Evolutionary conservation across 2,888 invertebrate species (phyloP).

Genomic region (Leptopterna dolabrata): DNA sequence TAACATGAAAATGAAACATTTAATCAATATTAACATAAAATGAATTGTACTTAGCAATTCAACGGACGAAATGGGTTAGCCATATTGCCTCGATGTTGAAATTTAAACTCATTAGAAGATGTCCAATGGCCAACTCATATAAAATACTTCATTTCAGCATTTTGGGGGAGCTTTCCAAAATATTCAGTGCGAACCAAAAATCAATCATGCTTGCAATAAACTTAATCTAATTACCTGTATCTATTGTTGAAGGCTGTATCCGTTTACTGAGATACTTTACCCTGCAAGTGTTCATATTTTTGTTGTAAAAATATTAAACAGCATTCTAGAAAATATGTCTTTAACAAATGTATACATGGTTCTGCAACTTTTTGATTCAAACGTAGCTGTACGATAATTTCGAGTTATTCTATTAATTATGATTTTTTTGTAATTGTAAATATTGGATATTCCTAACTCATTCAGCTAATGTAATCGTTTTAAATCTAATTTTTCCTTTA

Average conservation of each 20-base stretch:
- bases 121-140: too few relatives aligned
- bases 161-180: neutral
- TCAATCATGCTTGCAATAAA: slow-evolving; percentile 52
- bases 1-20: too few relatives aligned
- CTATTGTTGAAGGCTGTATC: slow-evolving; percentile 63
- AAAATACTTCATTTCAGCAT: too few relatives aligned
- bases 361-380: slow-evolving; percentile 58
- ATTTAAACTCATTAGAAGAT: too few relatives aligned
- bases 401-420: slow-evolving; percentile 53
- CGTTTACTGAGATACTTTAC: slow-evolving; percentile 61
- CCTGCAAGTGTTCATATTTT: slow-evolving; percentile 62
- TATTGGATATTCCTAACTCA: slow-evolving; percentile 53
- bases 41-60: too few relatives aligned
- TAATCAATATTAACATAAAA: too few relatives aligned
- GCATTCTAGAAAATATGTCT: slow-evolving; percentile 60
- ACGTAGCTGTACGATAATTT: slow-evolving; percentile 51
- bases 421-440: slow-evolving; percentile 52
- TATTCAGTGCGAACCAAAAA: neutral
- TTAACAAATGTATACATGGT: slow-evolving; percentile 61
- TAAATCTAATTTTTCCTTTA: slow-evolving; percentile 34
- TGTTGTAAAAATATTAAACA: slow-evolving; percentile 62
- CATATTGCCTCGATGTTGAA: too few relatives aligned
- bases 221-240: slow-evolving; percentile 63
- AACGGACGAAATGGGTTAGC: too few relatives aligned
- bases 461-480: slow-evolving; percentile 56